Base-by-base conservation (phyloP, 2,888 invertebrate genomes). In the Deilephila porcellus region DNA sequence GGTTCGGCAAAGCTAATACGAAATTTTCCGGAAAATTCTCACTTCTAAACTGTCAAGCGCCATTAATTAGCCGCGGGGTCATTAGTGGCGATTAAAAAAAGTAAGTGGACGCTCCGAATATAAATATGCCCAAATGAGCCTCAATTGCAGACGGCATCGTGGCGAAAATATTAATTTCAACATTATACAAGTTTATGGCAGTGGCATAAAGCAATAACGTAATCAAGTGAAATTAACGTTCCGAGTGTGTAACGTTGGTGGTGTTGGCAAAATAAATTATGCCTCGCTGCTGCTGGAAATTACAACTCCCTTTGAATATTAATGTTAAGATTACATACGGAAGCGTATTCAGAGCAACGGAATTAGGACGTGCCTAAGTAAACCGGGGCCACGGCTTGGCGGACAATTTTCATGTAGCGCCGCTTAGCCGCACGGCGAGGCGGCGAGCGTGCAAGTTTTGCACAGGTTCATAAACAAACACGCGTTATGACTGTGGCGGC, bases 41-140 rank as follows among this genome's bases (percentile, higher is more conserved):
- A 88, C 89, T 90, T 85, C 82, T 86, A 84, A 86, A 86, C 83
- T 85, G 88, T 87, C 88, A 86, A 88, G 86, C 81, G 82, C 86
- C 91, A 91, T 93, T 92, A 93, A 93, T 93, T 92, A 92, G 86
- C 85, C 84, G 79, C 83, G 88, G 85, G 90, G 90, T 91, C 90
- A 91, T 93, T 92, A 93, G 87, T 86, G 87, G 79, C 88, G 85
- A 90, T 93, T 92, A 90, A 90, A 92, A 87, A 91, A 89, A 87
- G 83, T 84, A 84, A 89, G 85, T 81, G 85, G 83, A 79, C 78
- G 84, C 79, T 81, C 75, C 77, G 90, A 91, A 91, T 90, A 89
- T 89, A 89, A 90, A 92, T 90, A 87, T 80, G 80, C 76, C 74
- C 77, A 82, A 85, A 84, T 80, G 78, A 77, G 80, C 75, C 74